Base-by-base conservation (phyloP, 2,113 vertebrate genomes). In the Lates calcarifer region DNA sequence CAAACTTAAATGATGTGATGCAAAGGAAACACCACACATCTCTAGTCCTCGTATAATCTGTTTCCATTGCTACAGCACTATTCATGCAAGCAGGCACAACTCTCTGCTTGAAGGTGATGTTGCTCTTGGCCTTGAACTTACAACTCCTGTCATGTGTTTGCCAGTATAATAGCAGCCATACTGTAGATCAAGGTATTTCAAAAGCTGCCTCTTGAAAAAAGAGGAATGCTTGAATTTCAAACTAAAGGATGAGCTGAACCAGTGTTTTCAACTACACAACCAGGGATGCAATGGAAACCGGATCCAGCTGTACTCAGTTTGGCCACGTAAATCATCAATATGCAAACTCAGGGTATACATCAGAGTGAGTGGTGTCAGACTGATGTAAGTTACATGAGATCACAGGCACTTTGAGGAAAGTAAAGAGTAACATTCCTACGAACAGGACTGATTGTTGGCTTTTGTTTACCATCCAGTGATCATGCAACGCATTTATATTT, bases 111-210 rank as follows among this genome's bases (percentile, higher is more conserved):
- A 78, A 85, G 77, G 79, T 78, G 79, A 89, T 69, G 76, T 73
- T 85, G 75, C 64, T 88, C 77, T 75, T 86, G 83, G 72, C 69
- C 85, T 84, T 86, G 72, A 88, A 88, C 83, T 76, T 67, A 58
- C 18, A 87, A 72, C 62, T 66, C 28, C 41, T 73, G 70, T 64
- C 61, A 55, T 67, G 77, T 58, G 47, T 68, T 65, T 72, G 56
- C 77, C 71, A 64, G 72, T 13, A 70, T 57, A 82, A 83, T 69
- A 76, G 62, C 76, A 74, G 73, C 65, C 37, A 58, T 60, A 17
- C 64, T 29, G 60, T 51, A 3, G 24, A 64, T 66, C 1, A 3
- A 82, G 37, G 53, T 66, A 20, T 61, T 63, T 77, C 39, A 77
- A 70, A 70, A 76, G 62, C 57, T 60, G 26, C 26, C 24, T 66